Evolutionary conservation across 2,113 vertebrate species (phyloP).

Genomic region (Pygoscelis antarcticus): DNA sequence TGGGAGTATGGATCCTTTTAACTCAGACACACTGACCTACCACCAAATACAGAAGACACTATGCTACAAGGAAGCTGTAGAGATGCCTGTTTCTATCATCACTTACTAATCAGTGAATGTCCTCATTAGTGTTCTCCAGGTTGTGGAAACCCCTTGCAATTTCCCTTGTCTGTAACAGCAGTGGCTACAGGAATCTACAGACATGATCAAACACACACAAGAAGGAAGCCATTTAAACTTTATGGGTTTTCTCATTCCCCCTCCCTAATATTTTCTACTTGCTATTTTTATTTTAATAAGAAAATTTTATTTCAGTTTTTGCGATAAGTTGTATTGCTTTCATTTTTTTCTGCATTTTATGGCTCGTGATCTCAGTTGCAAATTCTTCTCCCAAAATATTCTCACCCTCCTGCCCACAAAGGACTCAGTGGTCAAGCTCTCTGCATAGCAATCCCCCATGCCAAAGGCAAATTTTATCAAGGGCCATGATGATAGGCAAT

Average conservation of each 20-base stretch:
- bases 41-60: not conserved
- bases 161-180: not conserved
- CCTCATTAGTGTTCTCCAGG: not conserved
- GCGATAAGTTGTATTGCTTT: not conserved
- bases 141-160: not conserved
- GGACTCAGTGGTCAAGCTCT: not conserved
- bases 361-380: not conserved
- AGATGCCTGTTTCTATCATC: not conserved
- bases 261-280: not conserved
- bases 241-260: not conserved
- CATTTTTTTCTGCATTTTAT: not conserved
- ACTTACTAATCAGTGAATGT: not conserved
- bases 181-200: not conserved
- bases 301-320: not conserved
- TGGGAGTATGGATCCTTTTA: not conserved
- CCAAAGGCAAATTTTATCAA: not conserved
- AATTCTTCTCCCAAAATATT: not conserved
- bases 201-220: not conserved
- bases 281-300: not conserved
- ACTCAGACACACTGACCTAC: not conserved
- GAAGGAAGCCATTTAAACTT: not conserved
- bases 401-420: not conserved
- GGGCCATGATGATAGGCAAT: not conserved
- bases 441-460: not conserved
- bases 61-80: not conserved